phyloP scores from a whole-genome alignment of 2,113 vertebrate genomes.

The Mobula hypostoma region DNA sequence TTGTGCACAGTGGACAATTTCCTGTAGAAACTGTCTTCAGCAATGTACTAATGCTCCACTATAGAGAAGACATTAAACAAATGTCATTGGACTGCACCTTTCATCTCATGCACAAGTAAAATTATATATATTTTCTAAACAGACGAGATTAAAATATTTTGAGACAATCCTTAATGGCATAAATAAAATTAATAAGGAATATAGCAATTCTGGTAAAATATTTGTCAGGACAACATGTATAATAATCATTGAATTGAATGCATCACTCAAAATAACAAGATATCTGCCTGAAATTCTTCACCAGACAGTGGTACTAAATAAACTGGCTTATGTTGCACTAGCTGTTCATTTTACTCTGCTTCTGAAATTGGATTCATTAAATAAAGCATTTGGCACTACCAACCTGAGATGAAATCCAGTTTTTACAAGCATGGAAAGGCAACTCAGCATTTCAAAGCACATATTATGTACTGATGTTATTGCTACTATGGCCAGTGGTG shows the following conservation, averaged over 20 bases:
- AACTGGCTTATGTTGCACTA: too few species aligned
- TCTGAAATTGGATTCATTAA: too few species aligned
- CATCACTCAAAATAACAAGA: background rate
- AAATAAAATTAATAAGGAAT: background rate
- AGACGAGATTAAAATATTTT: background rate
- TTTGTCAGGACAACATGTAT: background rate
- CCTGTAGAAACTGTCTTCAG: too few species aligned
- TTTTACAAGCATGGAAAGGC: background rate
- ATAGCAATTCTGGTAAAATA: background rate
- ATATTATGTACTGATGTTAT: background rate
- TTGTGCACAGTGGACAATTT: too few species aligned
- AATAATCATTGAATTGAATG: background rate
- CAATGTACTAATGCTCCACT: background rate
- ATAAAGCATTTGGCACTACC: too few species aligned
- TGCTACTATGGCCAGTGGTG: background rate
- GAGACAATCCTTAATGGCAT: background rate
- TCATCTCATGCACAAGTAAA: background rate
- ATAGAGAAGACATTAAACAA: background rate
- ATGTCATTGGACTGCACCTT: background rate
- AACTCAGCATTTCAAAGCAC: conserved; percentile 5
- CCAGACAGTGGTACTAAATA: background rate
- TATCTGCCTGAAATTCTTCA: background rate
- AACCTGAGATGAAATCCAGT: background rate
- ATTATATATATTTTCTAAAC: background rate
- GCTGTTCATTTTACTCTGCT: too few species aligned